Evolutionary conservation across 1,140 invertebrate genomes (phyloP).

Genomic region (Calephelis nemesis): DNA sequence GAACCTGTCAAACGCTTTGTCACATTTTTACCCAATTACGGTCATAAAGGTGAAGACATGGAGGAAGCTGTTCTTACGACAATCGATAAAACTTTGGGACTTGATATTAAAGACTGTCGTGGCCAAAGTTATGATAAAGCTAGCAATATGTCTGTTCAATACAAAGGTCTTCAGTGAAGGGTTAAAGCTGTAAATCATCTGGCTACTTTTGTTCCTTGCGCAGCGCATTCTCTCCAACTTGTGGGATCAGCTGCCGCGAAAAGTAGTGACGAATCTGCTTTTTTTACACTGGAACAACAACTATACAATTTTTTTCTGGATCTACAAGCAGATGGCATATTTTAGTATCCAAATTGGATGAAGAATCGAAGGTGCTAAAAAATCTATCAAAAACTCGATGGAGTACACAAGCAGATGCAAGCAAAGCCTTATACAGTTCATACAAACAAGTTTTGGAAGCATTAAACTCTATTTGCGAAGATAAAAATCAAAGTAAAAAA

Average conservation of each 20-base stretch:
- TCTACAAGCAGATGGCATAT: constrained; percentile 19
- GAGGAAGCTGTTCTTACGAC: constrained; percentile 22
- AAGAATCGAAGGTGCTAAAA: too few relatives aligned
- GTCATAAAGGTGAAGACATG: constrained; percentile 27
- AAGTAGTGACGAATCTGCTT: constrained; percentile 2
- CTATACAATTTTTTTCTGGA: too few relatives aligned
- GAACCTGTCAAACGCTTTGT: constrained; percentile 24
- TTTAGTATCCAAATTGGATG: too few relatives aligned
- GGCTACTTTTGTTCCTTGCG: constrained; percentile 25
- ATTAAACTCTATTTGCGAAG: too few relatives aligned
- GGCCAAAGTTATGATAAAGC: constrained; percentile 20
- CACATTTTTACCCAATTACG: constrained; percentile 25
- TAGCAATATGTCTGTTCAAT: constrained; percentile 25
- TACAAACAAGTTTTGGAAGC: too few relatives aligned
- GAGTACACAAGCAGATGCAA: too few relatives aligned
- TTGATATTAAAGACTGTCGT: constrained; percentile 21
- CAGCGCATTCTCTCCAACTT: constrained; percentile 23
- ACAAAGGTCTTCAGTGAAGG: too few relatives aligned
- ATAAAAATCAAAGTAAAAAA: too few relatives aligned
- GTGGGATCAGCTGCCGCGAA: constrained; percentile 6
- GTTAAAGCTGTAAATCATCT: constrained; percentile 28
- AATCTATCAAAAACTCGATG: too few relatives aligned
- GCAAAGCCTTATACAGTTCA: too few relatives aligned
- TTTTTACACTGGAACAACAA: constrained; percentile 17
- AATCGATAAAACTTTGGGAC: too few relatives aligned